Percentiles rank a stretch among this genome's conserved stretches.
These are phyloP conservation scores for Poecilus cupreus DNA, from an alignment of 2,888 invertebrate genomes.

Conservation along the genomic window DNA sequence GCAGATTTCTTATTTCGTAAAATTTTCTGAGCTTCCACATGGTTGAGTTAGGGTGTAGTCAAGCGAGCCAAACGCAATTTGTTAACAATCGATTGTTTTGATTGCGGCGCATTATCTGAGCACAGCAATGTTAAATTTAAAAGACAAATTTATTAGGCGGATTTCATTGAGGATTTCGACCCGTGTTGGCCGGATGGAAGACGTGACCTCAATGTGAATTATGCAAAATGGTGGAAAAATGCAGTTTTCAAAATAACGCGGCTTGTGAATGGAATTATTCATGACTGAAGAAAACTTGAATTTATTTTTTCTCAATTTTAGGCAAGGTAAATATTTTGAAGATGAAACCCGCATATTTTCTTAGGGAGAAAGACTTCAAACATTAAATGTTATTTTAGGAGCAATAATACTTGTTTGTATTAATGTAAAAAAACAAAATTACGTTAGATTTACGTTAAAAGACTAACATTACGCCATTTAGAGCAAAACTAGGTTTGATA, in stretches of 20 bases:
- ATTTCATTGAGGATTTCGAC: neutral
- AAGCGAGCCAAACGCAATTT: neutral
- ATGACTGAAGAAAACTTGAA: neutral
- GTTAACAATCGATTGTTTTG: neutral
- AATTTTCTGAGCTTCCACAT: neutral
- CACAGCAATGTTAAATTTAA: neutral
- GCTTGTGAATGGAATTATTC: slow-evolving; percentile 2
- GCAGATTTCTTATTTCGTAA: neutral
- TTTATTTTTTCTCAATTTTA: slow-evolving; percentile 6
- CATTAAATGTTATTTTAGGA: too few species aligned
- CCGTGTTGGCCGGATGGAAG: neutral
- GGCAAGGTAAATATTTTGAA: neutral
- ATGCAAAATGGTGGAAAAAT: slow-evolving; percentile 25
- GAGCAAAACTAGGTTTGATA: too few species aligned
- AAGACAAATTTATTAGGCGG: neutral
- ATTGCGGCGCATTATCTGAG: neutral
- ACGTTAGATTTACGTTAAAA: too few species aligned
- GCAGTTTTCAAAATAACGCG: slow-evolving; percentile 17
- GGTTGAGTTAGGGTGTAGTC: neutral
- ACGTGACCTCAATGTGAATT: slow-evolving; percentile 23
- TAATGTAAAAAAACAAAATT: too few species aligned
- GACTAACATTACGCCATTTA: too few species aligned
- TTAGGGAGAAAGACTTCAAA: too few species aligned
- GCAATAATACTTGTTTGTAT: too few species aligned
- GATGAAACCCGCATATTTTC: too few species aligned